phyloP scores from a whole-genome alignment of 2,113 vertebrate genomes.

The Ictidomys tridecemlineatus region DNA sequence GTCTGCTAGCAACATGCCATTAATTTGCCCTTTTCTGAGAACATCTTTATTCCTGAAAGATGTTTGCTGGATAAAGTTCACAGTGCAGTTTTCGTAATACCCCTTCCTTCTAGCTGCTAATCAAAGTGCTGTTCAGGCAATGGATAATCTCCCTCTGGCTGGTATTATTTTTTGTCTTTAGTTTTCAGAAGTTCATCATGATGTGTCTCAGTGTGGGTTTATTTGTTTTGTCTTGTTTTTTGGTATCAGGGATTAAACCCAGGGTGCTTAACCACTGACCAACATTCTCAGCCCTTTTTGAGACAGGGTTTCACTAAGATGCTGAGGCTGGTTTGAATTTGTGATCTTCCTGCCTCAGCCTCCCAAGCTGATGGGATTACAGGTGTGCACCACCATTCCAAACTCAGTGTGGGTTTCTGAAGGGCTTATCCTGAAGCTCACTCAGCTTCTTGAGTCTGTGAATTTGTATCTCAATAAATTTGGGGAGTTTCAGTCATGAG shows the following conservation, averaged over 20 bases:
- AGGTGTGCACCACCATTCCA: background rate
- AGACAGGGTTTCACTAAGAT: background rate
- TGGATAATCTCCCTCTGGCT: background rate
- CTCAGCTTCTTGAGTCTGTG: background rate
- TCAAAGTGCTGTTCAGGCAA: background rate
- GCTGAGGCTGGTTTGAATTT: background rate
- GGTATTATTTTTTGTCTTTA: background rate
- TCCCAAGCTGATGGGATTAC: background rate
- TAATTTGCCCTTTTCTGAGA: background rate
- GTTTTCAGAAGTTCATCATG: background rate
- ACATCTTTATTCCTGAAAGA: background rate
- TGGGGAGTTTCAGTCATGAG: background rate
- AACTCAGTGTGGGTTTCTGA: background rate
- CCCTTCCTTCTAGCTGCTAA: background rate
- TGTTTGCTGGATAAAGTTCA: background rate
- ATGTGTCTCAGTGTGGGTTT: background rate
- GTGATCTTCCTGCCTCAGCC: background rate
- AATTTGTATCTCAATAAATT: background rate
- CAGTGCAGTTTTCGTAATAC: background rate
- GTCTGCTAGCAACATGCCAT: background rate
- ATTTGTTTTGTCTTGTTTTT: no score
- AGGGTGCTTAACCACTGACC: no score
- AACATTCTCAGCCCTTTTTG: background rate
- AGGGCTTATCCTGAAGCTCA: background rate
- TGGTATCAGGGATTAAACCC: no score